A percentile compares a stretch with the other conserved stretches of the same genome.
phyloP scores from a whole-genome alignment of 2,113 vertebrate species.

The Nothoprocta perdicaria region DNA sequence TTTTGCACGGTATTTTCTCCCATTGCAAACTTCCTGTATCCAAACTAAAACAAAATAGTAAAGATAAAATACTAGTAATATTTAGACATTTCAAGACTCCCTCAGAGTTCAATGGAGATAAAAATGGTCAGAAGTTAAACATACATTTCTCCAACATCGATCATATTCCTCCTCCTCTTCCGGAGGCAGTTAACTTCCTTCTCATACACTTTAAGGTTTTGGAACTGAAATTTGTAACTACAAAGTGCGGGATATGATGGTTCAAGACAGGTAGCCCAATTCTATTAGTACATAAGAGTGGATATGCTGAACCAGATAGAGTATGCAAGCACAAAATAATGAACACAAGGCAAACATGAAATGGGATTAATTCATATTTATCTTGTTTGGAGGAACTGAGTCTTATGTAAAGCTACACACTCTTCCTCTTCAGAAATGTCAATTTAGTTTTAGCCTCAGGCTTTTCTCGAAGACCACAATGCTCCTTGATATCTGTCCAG shows the following conservation, averaged over 20 bases:
- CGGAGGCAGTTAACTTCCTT: neutral
- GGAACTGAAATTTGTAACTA: neutral
- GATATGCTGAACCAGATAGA: neutral
- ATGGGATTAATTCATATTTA: neutral
- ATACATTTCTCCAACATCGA: neutral
- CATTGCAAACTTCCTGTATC: neutral
- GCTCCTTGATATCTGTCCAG: neutral
- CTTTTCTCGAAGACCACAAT: neutral
- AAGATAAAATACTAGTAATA: neutral
- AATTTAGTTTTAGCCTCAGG: neutral
- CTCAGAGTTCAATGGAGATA: rapidly evolving
- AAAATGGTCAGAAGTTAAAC: neutral
- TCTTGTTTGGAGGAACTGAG: neutral
- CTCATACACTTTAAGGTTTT: neutral
- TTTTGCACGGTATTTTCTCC: neutral
- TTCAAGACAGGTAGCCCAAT: neutral
- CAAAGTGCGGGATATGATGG: neutral
- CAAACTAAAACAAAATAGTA: neutral
- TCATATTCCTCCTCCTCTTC: neutral
- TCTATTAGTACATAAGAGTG: rapidly evolving
- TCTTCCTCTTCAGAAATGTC: neutral
- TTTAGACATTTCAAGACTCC: neutral
- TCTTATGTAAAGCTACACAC: neutral
- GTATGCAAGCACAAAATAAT: neutral
- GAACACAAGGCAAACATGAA: neutral